phyloP scores from a whole-genome alignment of 2,797 vertebrate genomes.

The Pangasius mekongensis region DNA sequence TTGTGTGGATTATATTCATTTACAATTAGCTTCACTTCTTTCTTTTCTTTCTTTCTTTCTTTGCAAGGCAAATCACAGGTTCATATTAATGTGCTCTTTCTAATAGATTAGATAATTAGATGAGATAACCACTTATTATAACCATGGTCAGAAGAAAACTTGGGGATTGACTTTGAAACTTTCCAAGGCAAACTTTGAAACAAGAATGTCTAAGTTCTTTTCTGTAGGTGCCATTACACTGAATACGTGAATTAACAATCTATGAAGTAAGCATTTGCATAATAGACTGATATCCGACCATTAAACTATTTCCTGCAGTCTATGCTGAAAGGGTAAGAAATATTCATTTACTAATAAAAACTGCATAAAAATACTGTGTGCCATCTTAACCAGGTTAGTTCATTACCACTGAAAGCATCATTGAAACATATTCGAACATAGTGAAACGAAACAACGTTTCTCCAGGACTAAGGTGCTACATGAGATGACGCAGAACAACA shows the following conservation, averaged over 20 bases:
- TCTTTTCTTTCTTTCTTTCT: too few species aligned
- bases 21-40: too few species aligned
- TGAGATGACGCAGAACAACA: too few species aligned
- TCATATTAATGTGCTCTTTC: too few species aligned
- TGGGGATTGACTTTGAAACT: slow-evolving; percentile 87
- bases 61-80: too few species aligned
- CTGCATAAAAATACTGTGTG: neutral
- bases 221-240: slow-evolving; percentile 81
- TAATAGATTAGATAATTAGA: too few species aligned
- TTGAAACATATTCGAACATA: neutral
- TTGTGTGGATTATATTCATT: too few species aligned
- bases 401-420: neutral
- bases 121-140: neutral
- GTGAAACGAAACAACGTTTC: too few species aligned
- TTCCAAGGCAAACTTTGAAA: slow-evolving; percentile 76
- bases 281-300: slow-evolving; percentile 73
- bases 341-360: neutral
- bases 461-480: too few species aligned
- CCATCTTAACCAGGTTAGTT: neutral
- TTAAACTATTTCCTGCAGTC: slow-evolving; percentile 85
- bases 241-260: neutral
- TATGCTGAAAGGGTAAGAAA: slow-evolving; percentile 75
- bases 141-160: neutral
- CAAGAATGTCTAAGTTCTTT: slow-evolving; percentile 85
- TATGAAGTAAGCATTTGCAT: slow-evolving; percentile 78